Evolutionary conservation across 1,140 invertebrate species (phyloP).

Genomic region (Belonocnema kinseyi): DNA sequence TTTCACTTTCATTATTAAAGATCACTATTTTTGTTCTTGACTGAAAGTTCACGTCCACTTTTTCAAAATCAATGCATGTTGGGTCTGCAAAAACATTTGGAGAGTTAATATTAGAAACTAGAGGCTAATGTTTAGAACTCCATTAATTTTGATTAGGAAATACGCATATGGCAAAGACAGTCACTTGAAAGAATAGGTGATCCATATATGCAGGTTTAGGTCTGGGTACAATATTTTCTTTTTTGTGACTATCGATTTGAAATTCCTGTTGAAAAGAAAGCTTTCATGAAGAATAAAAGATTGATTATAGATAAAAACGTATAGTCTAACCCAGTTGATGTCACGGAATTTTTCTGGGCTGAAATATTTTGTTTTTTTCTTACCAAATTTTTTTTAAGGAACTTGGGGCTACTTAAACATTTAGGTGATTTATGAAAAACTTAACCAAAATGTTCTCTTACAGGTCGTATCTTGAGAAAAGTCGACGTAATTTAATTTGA

Average conservation of each 20-base stretch:
- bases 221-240: constrained; percentile 59
- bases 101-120: constrained; percentile 42
- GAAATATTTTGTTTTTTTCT: too few relatives aligned
- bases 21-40: constrained; percentile 53
- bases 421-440: too few relatives aligned
- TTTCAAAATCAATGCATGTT: constrained; percentile 60
- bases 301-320: too few relatives aligned
- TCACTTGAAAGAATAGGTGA: constrained; percentile 57
- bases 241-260: constrained; percentile 49
- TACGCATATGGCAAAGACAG: constrained; percentile 50
- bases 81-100: constrained; percentile 49
- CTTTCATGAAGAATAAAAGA: too few relatives aligned
- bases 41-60: constrained; percentile 55
- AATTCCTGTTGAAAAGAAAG: constrained; percentile 53
- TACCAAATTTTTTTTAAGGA: too few relatives aligned
- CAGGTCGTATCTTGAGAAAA: too few relatives aligned
- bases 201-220: constrained; percentile 51
- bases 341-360: too few relatives aligned
- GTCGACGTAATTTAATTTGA: too few relatives aligned
- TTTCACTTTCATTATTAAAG: constrained; percentile 57
- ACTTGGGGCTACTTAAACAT: too few relatives aligned
- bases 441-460: too few relatives aligned
- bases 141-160: constrained; percentile 64
- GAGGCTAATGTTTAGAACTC: constrained; percentile 52
- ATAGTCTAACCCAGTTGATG: too few relatives aligned